Conservation (phyloP, 2,113 vertebrate species). For the Sapayoa aenigma region DNA sequence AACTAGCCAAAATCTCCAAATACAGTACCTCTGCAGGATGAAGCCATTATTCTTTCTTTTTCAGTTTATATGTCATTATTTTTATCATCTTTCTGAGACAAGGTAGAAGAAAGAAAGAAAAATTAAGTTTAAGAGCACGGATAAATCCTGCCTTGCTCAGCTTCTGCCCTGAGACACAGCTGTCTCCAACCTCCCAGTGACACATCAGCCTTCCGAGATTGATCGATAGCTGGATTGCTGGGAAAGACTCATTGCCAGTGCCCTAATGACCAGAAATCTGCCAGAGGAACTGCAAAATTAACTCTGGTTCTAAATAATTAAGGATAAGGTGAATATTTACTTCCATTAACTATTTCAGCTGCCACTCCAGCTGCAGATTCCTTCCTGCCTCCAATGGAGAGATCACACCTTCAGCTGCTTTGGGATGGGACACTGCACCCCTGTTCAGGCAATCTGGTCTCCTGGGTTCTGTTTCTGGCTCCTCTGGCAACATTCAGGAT, state of each 20-base stretch:
- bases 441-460: background rate
- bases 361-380: background rate
- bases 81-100: background rate
- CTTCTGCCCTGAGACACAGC: background rate
- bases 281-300: conserved; percentile 33
- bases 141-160: conserved; percentile 2
- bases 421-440: background rate
- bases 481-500: background rate
- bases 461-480: background rate
- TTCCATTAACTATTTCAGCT: background rate
- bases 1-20: background rate
- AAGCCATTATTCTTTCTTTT: background rate
- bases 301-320: conserved; percentile 24
- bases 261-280: conserved; percentile 9
- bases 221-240: background rate
- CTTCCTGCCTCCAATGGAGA: background rate
- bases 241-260: background rate
- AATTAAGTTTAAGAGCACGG: background rate
- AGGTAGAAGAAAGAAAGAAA: background rate
- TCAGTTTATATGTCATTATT: background rate
- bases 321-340: background rate
- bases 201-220: background rate
- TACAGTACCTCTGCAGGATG: background rate
- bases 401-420: background rate
- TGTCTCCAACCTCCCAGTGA: background rate